phyloP scores from a whole-genome alignment of 2,797 vertebrate genomes.

The Melanotaenia pygmaea region DNA sequence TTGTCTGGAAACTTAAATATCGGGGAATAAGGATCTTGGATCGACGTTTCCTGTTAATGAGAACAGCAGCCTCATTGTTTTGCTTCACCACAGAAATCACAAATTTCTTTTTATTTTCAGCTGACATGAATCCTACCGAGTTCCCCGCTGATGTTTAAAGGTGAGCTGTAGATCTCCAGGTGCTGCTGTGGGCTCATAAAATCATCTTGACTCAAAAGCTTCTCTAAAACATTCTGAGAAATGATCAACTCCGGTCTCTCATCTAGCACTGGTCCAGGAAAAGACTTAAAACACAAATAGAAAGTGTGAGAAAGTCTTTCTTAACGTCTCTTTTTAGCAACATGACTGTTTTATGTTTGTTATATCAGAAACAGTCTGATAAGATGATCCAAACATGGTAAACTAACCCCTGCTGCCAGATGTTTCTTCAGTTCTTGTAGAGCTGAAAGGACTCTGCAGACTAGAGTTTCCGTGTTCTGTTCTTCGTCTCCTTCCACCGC shows the following conservation, averaged over 20 bases:
- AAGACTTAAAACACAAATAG: slow-evolving; percentile 29
- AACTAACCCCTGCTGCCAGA: slow-evolving; percentile 67
- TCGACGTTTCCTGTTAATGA: slow-evolving; percentile 62
- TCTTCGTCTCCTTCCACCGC: slow-evolving; percentile 27
- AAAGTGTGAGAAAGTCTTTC: neutral
- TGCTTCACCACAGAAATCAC: neutral
- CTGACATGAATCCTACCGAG: slow-evolving; percentile 67
- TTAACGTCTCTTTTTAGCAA: neutral
- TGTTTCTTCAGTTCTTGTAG: slow-evolving; percentile 69
- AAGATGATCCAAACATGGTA: neutral
- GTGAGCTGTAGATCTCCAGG: slow-evolving; percentile 74
- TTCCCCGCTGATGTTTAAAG: slow-evolving; percentile 68
- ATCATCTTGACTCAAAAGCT: slow-evolving; percentile 66
- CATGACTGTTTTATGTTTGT: neutral
- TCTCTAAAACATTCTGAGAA: slow-evolving; percentile 57
- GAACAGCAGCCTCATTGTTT: neutral
- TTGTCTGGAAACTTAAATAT: slow-evolving; percentile 40
- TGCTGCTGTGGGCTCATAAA: slow-evolving; percentile 74
- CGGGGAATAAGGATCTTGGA: slow-evolving; percentile 45
- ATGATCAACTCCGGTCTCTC: slow-evolving; percentile 65
- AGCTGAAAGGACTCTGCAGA: slow-evolving; percentile 60
- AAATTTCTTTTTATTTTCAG: neutral
- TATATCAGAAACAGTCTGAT: neutral
- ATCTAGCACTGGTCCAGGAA: slow-evolving; percentile 61
- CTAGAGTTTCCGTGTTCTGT: slow-evolving; percentile 58